These are phyloP conservation scores for Teleiodes luculella DNA, from an alignment of 2,888 invertebrate genomes.

Conservation along the genomic window DNA sequence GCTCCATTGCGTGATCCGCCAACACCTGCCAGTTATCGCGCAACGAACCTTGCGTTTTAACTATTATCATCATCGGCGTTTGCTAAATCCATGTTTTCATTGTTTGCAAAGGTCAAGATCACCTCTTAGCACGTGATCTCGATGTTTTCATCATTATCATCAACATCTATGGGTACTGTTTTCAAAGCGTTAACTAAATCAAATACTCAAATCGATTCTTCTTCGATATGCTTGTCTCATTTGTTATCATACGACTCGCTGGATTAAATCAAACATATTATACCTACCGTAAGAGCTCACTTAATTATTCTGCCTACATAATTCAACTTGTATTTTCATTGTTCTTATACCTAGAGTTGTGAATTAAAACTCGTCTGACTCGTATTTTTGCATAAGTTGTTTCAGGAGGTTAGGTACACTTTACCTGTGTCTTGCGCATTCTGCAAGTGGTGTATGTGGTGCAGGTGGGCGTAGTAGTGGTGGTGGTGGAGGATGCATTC, in stretches of 20 bases:
- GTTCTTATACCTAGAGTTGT: constrained; percentile 40
- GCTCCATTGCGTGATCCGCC: constrained; percentile 57
- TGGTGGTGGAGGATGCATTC: constrained; percentile 87
- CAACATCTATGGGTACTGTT: constrained; percentile 36
- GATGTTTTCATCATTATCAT: constrained; percentile 34
- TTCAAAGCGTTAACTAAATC: constrained; percentile 32
- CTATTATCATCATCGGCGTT: constrained; percentile 44
- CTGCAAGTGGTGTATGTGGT: constrained; percentile 84
- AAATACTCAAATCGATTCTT: constrained; percentile 42
- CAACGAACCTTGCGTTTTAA: constrained; percentile 51
- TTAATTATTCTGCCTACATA: constrained; percentile 44
- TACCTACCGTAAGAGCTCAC: neutral
- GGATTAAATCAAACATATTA: constrained; percentile 56
- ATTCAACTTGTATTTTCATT: constrained; percentile 42
- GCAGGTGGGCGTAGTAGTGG: constrained; percentile 85
- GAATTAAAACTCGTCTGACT: constrained; percentile 22
- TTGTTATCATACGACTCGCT: constrained; percentile 56
- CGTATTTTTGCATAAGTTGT: constrained; percentile 17
- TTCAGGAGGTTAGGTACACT: constrained; percentile 30
- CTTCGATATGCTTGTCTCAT: constrained; percentile 37
- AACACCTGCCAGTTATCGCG: constrained; percentile 57
- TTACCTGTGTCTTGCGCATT: constrained; percentile 81
- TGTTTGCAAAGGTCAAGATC: constrained; percentile 62
- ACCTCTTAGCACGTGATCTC: constrained; percentile 30
- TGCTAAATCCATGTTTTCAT: constrained; percentile 46